Evolutionary conservation across 2,797 vertebrate genomes (phyloP).

Genomic region (Pangasius krempfi): DNA sequence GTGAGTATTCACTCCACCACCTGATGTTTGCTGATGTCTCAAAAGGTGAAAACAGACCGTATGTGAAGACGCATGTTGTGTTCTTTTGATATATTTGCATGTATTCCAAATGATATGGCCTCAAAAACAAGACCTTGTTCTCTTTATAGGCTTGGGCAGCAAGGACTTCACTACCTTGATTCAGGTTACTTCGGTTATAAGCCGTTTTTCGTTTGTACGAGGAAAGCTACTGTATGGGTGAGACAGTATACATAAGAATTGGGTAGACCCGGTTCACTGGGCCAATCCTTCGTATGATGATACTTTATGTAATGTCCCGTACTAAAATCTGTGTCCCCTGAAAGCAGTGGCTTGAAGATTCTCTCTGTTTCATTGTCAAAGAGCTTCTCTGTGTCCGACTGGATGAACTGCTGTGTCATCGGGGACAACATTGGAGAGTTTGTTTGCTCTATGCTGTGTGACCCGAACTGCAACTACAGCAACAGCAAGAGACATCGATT

Average conservation of each 20-base stretch:
- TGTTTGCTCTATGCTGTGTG: constrained; percentile 78
- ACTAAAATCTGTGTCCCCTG: neutral
- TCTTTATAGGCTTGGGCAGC: constrained; percentile 75
- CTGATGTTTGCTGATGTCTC: too few species aligned
- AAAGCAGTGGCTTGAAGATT: neutral
- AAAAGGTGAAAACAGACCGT: neutral
- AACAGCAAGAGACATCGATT: constrained; percentile 84
- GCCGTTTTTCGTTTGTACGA: constrained; percentile 81
- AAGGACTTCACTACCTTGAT: constrained; percentile 90
- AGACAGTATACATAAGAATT: constrained; percentile 55
- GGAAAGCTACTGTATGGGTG: constrained; percentile 89
- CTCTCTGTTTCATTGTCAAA: constrained; percentile 60
- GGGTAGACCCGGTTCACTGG: neutral
- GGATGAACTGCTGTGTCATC: constrained; percentile 82
- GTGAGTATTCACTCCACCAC: constrained; percentile 72
- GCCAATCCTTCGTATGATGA: neutral
- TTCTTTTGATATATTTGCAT: neutral
- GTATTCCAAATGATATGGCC: neutral
- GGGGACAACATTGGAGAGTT: constrained; percentile 84
- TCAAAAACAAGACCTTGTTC: constrained; percentile 1
- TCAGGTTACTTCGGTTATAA: constrained; percentile 81
- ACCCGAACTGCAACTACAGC: constrained; percentile 61
- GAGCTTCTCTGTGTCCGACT: constrained; percentile 90
- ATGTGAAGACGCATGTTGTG: neutral
- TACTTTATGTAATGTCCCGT: neutral